These are phyloP conservation scores for Oryzias javanicus DNA, from an alignment of 2,113 vertebrate genomes.

Conservation along the genomic window DNA sequence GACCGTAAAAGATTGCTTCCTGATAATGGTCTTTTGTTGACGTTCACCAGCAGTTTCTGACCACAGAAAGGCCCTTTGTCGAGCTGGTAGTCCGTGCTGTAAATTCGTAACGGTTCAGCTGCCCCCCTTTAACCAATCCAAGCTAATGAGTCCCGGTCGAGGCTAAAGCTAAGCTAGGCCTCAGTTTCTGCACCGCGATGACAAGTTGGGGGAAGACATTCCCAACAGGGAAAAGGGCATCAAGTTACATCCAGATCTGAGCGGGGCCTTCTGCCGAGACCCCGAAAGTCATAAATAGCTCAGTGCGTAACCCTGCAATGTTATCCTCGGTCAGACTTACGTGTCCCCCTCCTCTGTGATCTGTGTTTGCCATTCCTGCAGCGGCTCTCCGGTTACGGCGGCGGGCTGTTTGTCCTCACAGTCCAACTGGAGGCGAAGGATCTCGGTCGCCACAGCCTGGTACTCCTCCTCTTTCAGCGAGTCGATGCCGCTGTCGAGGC, in stretches of 20 bases:
- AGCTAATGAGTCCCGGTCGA: not conserved
- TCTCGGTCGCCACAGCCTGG: slow-evolving; percentile 81
- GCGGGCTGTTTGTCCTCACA: slow-evolving; percentile 31
- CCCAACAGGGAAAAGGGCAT: slow-evolving; percentile 45
- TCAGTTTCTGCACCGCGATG: slow-evolving; percentile 13
- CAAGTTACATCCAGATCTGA: slow-evolving; percentile 50
- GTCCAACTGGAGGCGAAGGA: slow-evolving; percentile 78
- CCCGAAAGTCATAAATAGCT: slow-evolving; percentile 14
- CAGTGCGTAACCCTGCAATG: not conserved
- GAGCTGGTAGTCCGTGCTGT: not conserved
- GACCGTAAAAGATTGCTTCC: slow-evolving; percentile 70
- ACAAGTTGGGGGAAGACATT: slow-evolving; percentile 40
- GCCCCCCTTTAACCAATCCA: not conserved
- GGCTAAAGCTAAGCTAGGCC: not conserved
- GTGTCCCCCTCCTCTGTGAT: slow-evolving; percentile 93
- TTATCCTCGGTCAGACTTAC: slow-evolving; percentile 77
- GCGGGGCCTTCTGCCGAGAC: slow-evolving; percentile 24
- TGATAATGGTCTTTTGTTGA: slow-evolving; percentile 73
- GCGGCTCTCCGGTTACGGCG: slow-evolving; percentile 17
- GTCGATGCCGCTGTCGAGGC: slow-evolving; percentile 92
- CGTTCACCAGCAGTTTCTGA: slow-evolving; percentile 32
- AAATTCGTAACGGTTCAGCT: slow-evolving; percentile 5
- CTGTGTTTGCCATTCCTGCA: slow-evolving; percentile 81
- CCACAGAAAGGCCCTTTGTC: slow-evolving; percentile 5
- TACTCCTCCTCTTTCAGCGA: slow-evolving; percentile 93